Evolutionary conservation across 1,140 invertebrate genomes (phyloP).

Genomic region (Mylabris phalerata): DNA sequence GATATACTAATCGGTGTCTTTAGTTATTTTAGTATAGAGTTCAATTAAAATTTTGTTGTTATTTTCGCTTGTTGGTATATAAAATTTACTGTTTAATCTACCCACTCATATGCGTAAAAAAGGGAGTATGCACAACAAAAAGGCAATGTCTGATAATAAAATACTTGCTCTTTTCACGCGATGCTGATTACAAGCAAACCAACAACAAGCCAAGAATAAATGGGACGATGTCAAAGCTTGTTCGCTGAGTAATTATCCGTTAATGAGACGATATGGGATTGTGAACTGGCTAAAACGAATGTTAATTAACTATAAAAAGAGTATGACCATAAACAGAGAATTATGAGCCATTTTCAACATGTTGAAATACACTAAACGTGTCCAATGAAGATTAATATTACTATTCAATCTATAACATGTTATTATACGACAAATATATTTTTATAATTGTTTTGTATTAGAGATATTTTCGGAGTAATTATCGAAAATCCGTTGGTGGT

Average conservation of each 20-base stretch:
- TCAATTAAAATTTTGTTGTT: no score
- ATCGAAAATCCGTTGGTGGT: no score
- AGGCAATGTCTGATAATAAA: slow-evolving; percentile 10
- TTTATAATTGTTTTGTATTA: background rate
- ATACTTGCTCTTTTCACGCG: slow-evolving; percentile 19
- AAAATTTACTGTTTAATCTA: background rate
- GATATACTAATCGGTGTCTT: no score
- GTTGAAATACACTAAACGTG: background rate
- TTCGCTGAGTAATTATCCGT: slow-evolving; percentile 16
- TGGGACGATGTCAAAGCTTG: slow-evolving; percentile 15
- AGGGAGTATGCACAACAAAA: background rate
- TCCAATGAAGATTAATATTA: background rate
- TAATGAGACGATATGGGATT: slow-evolving; percentile 19
- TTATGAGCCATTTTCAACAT: background rate
- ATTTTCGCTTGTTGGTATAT: no score
- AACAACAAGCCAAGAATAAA: slow-evolving; percentile 7
- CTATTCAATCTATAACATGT: background rate
- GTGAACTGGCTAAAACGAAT: background rate
- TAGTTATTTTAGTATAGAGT: no score
- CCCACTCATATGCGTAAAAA: slow-evolving; percentile 8
- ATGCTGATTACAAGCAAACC: slow-evolving; percentile 17
- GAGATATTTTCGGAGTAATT: background rate
- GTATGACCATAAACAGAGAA: background rate
- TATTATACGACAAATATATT: background rate
- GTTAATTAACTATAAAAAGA: background rate